Conservation (phyloP, 2,888 invertebrate species). For the Erebia palarica region DNA sequence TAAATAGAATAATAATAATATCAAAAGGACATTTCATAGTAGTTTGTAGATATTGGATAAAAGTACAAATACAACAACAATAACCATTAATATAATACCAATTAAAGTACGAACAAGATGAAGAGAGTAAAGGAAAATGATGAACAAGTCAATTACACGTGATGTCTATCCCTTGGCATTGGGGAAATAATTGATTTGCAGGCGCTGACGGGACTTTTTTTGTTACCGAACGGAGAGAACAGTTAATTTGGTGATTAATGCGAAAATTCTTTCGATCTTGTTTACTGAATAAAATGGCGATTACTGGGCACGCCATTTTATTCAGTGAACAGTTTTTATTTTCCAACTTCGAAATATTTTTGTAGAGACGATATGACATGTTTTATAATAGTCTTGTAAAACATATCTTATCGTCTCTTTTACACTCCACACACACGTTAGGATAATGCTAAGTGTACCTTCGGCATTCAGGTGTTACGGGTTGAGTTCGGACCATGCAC, state of each 20-base stretch:
- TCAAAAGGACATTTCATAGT: not conserved
- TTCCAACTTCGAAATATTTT: not conserved
- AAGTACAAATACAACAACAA: conserved; percentile 4
- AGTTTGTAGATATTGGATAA: not conserved
- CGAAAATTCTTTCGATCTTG: conserved; percentile 30
- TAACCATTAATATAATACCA: conserved; percentile 18
- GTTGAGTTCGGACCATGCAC: too few relatives aligned
- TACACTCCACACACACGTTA: too few relatives aligned
- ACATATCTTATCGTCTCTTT: too few relatives aligned
- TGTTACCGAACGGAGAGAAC: conserved; percentile 57
- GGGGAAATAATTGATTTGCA: conserved; percentile 60
- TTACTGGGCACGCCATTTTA: conserved; percentile 18
- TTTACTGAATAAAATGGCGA: conserved; percentile 24
- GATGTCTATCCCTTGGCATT: conserved; percentile 53
- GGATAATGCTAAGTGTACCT: too few relatives aligned
- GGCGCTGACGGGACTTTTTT: conserved; percentile 61
- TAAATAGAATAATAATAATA: not conserved
- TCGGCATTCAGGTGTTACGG: too few relatives aligned
- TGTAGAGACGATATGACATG: too few relatives aligned
- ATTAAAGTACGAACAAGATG: conserved; percentile 24
- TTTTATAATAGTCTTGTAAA: too few relatives aligned
- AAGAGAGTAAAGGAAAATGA: conserved; percentile 48
- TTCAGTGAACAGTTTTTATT: too few relatives aligned
- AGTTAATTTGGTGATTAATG: conserved; percentile 60
- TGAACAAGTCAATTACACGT: conserved; percentile 60